Percentiles rank a stretch among this genome's conserved stretches.
These are phyloP conservation scores for Zaprionus vittiger DNA, from an alignment of 1,140 invertebrate species.

Conservation along the genomic window DNA sequence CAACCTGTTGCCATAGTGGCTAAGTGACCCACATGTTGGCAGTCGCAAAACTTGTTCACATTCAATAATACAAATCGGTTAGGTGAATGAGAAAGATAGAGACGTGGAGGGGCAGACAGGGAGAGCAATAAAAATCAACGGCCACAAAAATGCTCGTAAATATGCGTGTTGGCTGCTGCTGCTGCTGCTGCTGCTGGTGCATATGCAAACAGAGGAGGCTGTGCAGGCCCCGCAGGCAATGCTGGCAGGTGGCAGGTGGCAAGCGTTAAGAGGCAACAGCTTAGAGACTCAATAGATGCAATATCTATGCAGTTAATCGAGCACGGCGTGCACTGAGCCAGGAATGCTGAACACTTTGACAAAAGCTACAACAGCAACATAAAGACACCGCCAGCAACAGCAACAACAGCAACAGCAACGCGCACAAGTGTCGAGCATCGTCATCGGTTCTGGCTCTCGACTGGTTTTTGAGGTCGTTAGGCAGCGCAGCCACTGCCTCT, in stretches of 20 bases:
- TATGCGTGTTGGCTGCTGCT: slow-evolving; percentile 50
- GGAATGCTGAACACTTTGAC: slow-evolving; percentile 61
- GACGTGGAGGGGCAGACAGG: not conserved
- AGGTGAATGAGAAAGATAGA: slow-evolving; percentile 24
- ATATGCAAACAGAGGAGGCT: slow-evolving; percentile 32
- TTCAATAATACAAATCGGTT: slow-evolving; percentile 62
- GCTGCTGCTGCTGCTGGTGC: slow-evolving; percentile 20
- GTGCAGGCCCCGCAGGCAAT: not conserved
- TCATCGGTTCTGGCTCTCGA: slow-evolving; percentile 38
- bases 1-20: slow-evolving; percentile 66
- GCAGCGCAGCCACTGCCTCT: slow-evolving; percentile 26
- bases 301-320: slow-evolving; percentile 43
- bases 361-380: slow-evolving; percentile 28
- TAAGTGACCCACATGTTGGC: slow-evolving; percentile 65
- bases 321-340: slow-evolving; percentile 32
- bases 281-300: slow-evolving; percentile 17
- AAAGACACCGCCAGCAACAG: slow-evolving; percentile 21
- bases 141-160: slow-evolving; percentile 55
- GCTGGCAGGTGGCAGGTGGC: slow-evolving; percentile 15
- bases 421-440: slow-evolving; percentile 35
- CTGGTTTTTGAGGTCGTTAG: slow-evolving; percentile 63
- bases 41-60: slow-evolving; percentile 63
- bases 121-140: slow-evolving; percentile 47
- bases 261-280: slow-evolving; percentile 34
- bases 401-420: slow-evolving; percentile 31